These are phyloP conservation scores for Melanotaenia nigrans DNA, from an alignment of 2,797 vertebrate species.

Conservation along the genomic window DNA sequence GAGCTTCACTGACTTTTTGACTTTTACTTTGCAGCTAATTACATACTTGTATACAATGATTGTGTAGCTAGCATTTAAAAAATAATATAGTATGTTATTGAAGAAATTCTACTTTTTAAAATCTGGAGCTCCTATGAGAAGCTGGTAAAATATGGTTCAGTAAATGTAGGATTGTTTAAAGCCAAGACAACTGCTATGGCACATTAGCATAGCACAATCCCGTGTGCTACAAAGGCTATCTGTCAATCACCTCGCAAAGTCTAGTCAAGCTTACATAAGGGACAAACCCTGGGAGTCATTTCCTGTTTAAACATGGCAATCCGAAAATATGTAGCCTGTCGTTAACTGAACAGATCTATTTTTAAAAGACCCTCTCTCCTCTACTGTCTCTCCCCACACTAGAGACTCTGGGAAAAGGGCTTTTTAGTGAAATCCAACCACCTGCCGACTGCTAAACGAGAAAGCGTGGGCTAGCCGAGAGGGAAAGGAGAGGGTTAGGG, in stretches of 20 bases:
- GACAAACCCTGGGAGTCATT: conserved; percentile 56
- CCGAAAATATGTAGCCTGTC: conserved; percentile 67
- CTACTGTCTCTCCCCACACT: conserved; percentile 63
- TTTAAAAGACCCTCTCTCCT: conserved; percentile 71
- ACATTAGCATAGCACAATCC: conserved; percentile 36
- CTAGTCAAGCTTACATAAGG: conserved; percentile 50
- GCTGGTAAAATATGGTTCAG: conserved; percentile 15
- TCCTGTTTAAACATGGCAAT: conserved; percentile 61
- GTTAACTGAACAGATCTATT: conserved; percentile 77
- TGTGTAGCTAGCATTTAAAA: background rate
- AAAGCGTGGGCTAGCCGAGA: conserved; percentile 81
- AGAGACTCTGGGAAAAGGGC: conserved; percentile 76
- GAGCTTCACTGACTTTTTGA: background rate
- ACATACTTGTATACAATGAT: background rate
- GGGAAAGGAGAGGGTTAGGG: conserved; percentile 55
- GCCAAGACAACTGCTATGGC: conserved; percentile 22
- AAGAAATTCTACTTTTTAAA: background rate
- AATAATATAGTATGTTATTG: background rate
- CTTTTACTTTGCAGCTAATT: background rate
- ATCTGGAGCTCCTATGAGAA: conserved; percentile 5
- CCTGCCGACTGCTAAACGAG: conserved; percentile 86
- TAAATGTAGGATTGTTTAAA: conserved; percentile 18
- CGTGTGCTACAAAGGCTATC: conserved; percentile 33
- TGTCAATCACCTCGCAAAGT: conserved; percentile 49
- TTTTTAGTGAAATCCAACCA: conserved; percentile 85